Base-by-base conservation (phyloP, 2,113 vertebrate genomes). In the Phycodurus eques region DNA sequence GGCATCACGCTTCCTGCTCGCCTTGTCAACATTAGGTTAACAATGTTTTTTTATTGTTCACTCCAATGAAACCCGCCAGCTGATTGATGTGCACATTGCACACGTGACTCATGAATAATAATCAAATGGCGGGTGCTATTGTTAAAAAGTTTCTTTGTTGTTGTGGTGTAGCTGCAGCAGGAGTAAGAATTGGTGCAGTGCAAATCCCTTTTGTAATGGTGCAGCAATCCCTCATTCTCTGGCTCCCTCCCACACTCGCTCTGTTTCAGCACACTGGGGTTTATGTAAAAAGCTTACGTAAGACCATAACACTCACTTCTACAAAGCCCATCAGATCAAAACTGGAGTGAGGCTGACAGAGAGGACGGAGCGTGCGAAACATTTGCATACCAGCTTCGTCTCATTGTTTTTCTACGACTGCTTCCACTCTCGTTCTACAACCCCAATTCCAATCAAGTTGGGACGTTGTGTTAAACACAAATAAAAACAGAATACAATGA, bases 281-380 rank as follows among this genome's bases (percentile, higher is more conserved):
- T 92, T 91, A 92, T 85, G 84, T 91, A 92, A 91, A 92, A 85
- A 79, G 67, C 83, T 92, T 93, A 92, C 78, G 86, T 92, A 92
- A 93, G 81, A 86, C 82, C 77, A 81, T 83, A 87, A 86, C 87
- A 74, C 82, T 87, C 74, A 74, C 65, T 84, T 66, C 69, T 73
- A 83, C 76, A 78, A 84, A 81, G 63, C 79, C 83, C 73, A 75
- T 71, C 69, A 81, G 77, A 83, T 86, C 83, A 81, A 80, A 86
- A 77, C 79, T 44, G 22, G 8, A 72, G 51, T 31, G 70, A 82
- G 82, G 85, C 78, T 82, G 79, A 85, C 77, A 74, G 79, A 12
- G 80, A 74, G 77, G 76, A 27, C 13, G 68, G 35, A 67, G 66
- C 19, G 44, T 53, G 72, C 49, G 72, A 70, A 14, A 53, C 19